Evolutionary conservation across 92 coral and sea anemone genomes (phyloP).

Genomic region (Actinernus sp.): DNA sequence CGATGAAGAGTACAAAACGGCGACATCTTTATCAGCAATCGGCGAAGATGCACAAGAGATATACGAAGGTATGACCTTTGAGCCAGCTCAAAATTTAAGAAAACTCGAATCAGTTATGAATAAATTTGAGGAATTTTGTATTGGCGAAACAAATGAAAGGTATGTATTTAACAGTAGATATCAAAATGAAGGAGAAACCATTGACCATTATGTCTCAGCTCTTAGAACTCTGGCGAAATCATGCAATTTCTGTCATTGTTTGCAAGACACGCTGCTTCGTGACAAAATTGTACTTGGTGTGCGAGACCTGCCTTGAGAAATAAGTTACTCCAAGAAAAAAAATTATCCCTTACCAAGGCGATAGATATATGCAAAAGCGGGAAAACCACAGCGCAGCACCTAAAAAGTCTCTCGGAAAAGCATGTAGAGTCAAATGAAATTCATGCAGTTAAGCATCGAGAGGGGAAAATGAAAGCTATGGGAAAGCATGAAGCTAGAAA

Average conservation of each 20-base stretch:
- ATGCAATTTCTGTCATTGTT: no score
- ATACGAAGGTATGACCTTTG: no score
- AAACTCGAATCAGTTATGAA: no score
- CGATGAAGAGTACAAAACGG: no score
- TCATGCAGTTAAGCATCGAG: no score
- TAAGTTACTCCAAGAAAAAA: not conserved
- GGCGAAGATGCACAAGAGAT: no score
- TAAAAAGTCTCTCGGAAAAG: no score
- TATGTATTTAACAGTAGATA: constrained; percentile 5
- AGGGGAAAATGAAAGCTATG: no score
- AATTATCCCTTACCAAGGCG: not conserved
- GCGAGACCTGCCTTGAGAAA: not conserved
- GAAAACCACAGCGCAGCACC: not conserved
- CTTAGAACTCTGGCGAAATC: constrained; percentile 1
- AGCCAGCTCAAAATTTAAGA: no score
- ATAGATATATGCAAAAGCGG: not conserved
- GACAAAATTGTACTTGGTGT: constrained; percentile 4
- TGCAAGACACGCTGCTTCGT: not conserved
- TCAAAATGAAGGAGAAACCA: not conserved
- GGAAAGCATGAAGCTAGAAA: no score
- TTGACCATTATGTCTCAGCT: not conserved
- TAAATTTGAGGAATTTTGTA: constrained; percentile 3
- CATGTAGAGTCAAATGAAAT: no score
- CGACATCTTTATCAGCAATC: no score
- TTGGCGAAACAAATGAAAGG: constrained; percentile 34